A percentile compares a stretch with the other conserved stretches of the same genome.
These are phyloP conservation scores for Crypturellus undulatus DNA, from an alignment of 2,113 vertebrate species.

Conservation along the genomic window DNA sequence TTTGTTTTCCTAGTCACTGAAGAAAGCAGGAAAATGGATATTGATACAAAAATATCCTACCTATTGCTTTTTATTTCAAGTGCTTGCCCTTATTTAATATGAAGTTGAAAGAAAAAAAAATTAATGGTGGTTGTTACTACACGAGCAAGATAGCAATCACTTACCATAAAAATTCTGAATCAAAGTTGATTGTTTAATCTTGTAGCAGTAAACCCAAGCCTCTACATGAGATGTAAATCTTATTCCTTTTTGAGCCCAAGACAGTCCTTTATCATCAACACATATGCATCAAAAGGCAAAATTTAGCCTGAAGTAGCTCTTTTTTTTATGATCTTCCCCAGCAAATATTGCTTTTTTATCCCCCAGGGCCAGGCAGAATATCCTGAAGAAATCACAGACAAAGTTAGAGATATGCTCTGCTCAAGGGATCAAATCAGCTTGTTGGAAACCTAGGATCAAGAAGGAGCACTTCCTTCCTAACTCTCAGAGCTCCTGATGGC, in stretches of 20 bases:
- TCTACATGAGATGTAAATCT: not conserved
- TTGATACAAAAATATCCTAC: not conserved
- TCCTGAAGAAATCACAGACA: constrained; percentile 31
- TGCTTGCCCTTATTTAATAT: not conserved
- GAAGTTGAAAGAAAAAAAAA: not conserved
- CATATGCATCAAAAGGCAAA: not conserved
- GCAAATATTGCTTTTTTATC: constrained; percentile 33
- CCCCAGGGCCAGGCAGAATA: not conserved
- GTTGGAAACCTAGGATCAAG: constrained; percentile 16
- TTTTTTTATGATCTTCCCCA: not conserved
- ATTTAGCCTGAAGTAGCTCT: not conserved
- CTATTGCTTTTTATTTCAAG: not conserved
- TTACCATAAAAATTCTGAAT: not conserved
- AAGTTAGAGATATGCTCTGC: constrained; percentile 19
- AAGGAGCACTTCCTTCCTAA: not conserved
- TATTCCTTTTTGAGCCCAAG: not conserved
- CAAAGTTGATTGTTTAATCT: constrained; percentile 17
- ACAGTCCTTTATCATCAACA: not conserved
- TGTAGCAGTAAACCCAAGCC: not conserved
- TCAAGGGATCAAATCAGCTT: not conserved
- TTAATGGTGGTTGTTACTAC: not conserved
- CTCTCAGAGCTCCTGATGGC: not conserved
- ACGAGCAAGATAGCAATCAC: not conserved
- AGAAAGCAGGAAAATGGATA: not conserved
- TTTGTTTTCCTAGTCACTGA: not conserved